Conservation (phyloP, 1,140 invertebrate species). For the Zophobas morio region DNA sequence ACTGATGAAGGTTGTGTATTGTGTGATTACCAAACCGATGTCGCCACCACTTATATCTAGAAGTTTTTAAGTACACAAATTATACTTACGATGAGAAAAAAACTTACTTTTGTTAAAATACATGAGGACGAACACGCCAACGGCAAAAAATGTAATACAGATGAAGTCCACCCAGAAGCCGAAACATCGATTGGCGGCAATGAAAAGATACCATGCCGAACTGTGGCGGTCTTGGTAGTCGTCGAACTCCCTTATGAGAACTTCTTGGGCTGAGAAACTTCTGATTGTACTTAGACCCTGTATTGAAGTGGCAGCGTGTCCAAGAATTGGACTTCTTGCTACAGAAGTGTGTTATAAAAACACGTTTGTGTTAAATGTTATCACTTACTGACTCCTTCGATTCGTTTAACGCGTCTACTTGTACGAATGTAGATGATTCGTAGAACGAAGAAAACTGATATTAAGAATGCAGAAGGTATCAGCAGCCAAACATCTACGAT, state of each 20-base stretch:
- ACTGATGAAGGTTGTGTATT: constrained; percentile 74
- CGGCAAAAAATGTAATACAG: constrained; percentile 80
- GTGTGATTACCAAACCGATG: constrained; percentile 75
- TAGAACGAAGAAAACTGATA: constrained; percentile 56
- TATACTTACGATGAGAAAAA: neutral
- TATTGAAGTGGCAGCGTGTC: constrained; percentile 80
- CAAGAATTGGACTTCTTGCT: constrained; percentile 72
- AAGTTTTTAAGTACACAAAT: constrained; percentile 69
- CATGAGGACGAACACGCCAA: constrained; percentile 79
- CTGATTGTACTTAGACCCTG: constrained; percentile 78
- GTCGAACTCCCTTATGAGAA: constrained; percentile 86
- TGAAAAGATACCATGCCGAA: constrained; percentile 77
- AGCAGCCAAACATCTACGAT: constrained; percentile 83
- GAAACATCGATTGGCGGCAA: constrained; percentile 77
- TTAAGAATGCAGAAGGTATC: constrained; percentile 52
- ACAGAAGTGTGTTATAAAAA: constrained; percentile 66
- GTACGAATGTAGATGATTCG: constrained; percentile 57
- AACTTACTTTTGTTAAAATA: constrained; percentile 61
- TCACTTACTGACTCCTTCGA: constrained; percentile 61
- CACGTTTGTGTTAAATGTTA: neutral
- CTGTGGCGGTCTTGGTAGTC: constrained; percentile 82
- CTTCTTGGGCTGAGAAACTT: constrained; percentile 84
- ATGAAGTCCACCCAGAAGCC: constrained; percentile 86
- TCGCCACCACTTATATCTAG: constrained; percentile 73
- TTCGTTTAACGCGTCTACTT: constrained; percentile 60